Evolutionary conservation across 2,113 vertebrate species (phyloP), one percentile per base, ranked within the genome.

Genomic region (Onychostruthus taczanowskii): DNA sequence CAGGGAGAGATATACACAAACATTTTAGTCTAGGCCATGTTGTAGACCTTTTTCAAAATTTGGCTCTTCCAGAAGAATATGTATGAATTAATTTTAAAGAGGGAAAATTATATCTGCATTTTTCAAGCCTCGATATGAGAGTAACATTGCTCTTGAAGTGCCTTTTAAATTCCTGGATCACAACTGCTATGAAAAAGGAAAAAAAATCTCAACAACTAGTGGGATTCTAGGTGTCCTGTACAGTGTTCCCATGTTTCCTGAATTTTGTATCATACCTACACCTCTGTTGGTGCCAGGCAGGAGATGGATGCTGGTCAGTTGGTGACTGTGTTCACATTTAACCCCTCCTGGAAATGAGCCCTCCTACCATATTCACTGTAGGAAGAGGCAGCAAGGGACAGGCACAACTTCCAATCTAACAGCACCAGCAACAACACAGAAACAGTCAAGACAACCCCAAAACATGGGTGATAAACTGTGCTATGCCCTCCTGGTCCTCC

Each of bases 391-490:
- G 73, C 49, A 50, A 72, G 61, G 44, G 31, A 72, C 53, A 58
- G 37, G 43, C 53, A 74, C 49, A 22, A 18, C 33, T 39, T 83
- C 37, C 79, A 85, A 62, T 3, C 21, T 12, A 44, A 5, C 87
- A 49, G 17, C 46, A 26, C 16, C 77, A 82, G 33, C 52, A 21
- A 24, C 19, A 28, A 22, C 39, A 30, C 7, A 16, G 10, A 18
- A 23, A 1, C 30, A 9, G 6, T 1, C 5, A 13, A 21, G 16
- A 11, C 4, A 20, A 3, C 1, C 7, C 10, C 43, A 50, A 56
- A 69, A 49, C 44, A 28, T 0, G 7, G 41, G 5, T n/a, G 64
- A 21, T 4, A 23, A 43, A 3, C 24, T 58, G 41, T 21, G 35
- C 49, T 11, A 6, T 1, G 24, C 2, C 74, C 30, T 35, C 20